Base-by-base conservation (phyloP, 2,113 vertebrate genomes). In the Bagarius yarrelli region DNA sequence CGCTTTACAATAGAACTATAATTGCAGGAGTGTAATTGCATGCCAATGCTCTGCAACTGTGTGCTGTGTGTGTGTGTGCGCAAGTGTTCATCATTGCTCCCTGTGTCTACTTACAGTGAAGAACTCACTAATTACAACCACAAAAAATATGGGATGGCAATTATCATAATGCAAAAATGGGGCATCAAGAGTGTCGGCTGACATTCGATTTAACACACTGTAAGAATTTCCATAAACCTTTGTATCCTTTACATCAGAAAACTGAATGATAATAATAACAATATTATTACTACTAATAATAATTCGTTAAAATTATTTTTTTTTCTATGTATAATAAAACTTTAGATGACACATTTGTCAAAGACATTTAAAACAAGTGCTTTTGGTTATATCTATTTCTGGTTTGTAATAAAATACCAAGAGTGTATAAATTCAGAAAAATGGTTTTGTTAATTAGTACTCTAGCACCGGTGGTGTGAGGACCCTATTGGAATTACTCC, bases 21-120 rank as follows among this genome's bases (percentile, higher is more conserved):
- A 94, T 94, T 93, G 93, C 92, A 89, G 91, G 87, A 91, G 88
- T 93, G 92, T 94, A 94, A 94, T 94, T 93, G 92, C 91, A 88
- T 91, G 90, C 90, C 88, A 90, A 89, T 91, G 90, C 86, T 91
- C 87, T 73, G 66, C 74, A 59, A 82, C 67, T 19, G 52, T 30
- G 27, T 69, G 23, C 55, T 52, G 25, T 76, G 40, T 60, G 73
- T 16, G 67, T 25, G 63, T 32, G 73, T 60, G 72, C 56, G n/a
- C 57, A 30, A 25, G 15, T 74, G 70, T 79, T 78, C 70, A 25
- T 83, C 59, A 47, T 80, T 57, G 34, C 89, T 92, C 89, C 87
- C 89, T 87, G 88, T 88, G 89, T 88, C 89, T 91, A 91, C 90
- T 90, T 90, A 83, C 84, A 87, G 87, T 91, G 89, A 90, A 92